A percentile compares a stretch with the other conserved stretches of the same genome.
Evolutionary conservation across 2,113 vertebrate genomes (phyloP).

Genomic region (Bubo blakistoni): DNA sequence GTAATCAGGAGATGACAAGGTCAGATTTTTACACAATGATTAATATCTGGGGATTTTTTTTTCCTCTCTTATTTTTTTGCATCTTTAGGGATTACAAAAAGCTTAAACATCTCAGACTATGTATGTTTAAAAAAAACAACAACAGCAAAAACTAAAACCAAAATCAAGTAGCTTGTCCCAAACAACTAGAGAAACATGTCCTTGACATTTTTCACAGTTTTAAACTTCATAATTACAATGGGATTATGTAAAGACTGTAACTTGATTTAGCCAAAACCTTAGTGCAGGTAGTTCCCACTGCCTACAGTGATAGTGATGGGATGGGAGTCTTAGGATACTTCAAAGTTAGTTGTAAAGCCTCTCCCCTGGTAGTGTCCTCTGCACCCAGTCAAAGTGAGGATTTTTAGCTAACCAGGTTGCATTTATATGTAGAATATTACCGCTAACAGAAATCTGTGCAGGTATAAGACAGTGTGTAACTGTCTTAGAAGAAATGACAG

Average conservation of each 20-base stretch:
- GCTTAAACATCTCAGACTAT: background rate
- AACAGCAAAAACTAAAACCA: background rate
- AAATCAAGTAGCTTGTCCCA: background rate
- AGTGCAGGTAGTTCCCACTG: background rate
- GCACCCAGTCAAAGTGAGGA: background rate
- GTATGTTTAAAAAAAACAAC: background rate
- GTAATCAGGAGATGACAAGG: conserved; percentile 1
- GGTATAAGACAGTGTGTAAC: background rate
- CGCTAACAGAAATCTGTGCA: background rate
- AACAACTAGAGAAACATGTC: background rate
- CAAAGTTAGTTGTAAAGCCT: background rate
- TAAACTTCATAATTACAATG: background rate
- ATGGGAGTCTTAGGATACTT: background rate
- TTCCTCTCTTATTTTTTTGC: background rate
- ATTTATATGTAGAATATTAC: background rate
- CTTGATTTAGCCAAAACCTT: background rate
- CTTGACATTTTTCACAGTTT: background rate
- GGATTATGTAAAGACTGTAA: background rate
- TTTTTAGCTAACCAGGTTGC: background rate
- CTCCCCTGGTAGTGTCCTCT: background rate
- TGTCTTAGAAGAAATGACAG: background rate
- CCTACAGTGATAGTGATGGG: background rate
- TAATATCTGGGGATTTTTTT: background rate
- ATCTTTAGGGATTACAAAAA: background rate
- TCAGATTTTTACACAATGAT: background rate